phyloP scores from a whole-genome alignment of 1,140 invertebrate species.

The Stegodyphus dumicola region DNA sequence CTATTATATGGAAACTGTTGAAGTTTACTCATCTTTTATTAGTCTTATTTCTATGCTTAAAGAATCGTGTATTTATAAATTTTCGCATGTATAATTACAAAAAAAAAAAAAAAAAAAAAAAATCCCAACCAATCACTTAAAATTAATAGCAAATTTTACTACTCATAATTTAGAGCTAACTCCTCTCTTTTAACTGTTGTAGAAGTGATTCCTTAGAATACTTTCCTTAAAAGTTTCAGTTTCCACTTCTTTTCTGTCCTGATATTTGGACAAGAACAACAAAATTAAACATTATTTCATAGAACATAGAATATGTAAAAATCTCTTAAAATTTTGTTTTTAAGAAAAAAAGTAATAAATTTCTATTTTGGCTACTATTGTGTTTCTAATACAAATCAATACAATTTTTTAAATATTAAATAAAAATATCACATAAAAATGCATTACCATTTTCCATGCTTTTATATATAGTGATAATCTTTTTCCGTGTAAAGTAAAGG shows the following conservation, averaged over 20 bases:
- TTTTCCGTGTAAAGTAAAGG: conserved; percentile 13
- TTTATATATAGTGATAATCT: conserved; percentile 22
- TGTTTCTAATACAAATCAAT: neutral
- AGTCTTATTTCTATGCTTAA: neutral
- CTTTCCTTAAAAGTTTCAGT: neutral
- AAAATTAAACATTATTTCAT: no score
- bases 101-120: no score
- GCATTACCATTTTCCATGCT: conserved; percentile 29
- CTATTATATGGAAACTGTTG: neutral
- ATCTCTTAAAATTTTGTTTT: no score
- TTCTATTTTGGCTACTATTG: no score
- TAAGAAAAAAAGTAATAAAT: no score
- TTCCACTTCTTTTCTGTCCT: no score
- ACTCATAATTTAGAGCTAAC: no score
- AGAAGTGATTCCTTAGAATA: neutral
- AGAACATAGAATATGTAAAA: no score
- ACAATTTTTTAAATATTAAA: neutral
- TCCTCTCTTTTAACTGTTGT: no score
- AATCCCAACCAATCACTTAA: no score
- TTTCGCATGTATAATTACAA: neutral
- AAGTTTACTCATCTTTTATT: neutral
- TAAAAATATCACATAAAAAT: neutral
- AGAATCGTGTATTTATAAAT: neutral
- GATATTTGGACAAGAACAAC: no score
- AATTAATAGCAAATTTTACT: no score